Percentiles rank a stretch among this genome's conserved stretches.
These are phyloP conservation scores for Panagrolaimus sp. DNA, from an alignment of 1,140 invertebrate species.

Conservation along the genomic window DNA sequence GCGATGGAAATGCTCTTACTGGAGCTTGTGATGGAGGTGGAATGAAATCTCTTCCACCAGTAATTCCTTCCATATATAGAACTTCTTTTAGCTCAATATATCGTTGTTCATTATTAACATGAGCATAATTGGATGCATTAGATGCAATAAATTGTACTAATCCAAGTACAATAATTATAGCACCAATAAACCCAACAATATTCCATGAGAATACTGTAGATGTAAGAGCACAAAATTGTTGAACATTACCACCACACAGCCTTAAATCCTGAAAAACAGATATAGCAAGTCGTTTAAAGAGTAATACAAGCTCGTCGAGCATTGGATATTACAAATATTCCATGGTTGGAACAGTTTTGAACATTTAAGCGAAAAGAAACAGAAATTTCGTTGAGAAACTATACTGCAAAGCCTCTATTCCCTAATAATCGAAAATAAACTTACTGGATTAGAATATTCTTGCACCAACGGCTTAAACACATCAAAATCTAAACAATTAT, in stretches of 20 bases:
- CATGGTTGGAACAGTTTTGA: no score
- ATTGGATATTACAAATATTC: no score
- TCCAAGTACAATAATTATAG: constrained; percentile 39
- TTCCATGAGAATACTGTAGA: constrained; percentile 51
- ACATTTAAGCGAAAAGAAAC: no score
- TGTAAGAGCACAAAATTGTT: constrained; percentile 50
- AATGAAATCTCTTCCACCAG: no score
- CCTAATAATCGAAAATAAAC: no score
- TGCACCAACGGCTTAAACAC: constrained; percentile 40
- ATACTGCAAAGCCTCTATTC: no score
- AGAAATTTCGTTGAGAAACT: no score
- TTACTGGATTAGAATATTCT: constrained; percentile 29
- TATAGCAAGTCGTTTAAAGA: no score
- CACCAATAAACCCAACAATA: constrained; percentile 42
- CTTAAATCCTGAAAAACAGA: constrained; percentile 44
- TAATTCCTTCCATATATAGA: background rate
- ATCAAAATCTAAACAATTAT: constrained; percentile 44
- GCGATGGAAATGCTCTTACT: background rate
- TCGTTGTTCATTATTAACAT: constrained; percentile 6
- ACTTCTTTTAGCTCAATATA: constrained; percentile 11
- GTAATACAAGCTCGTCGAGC: no score
- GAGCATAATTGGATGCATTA: constrained; percentile 77
- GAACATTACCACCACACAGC: constrained; percentile 47
- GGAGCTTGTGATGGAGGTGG: no score
- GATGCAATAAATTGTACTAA: constrained; percentile 84